phyloP scores from a whole-genome alignment of 53 echinoderm and acorn worm species.

The Zoroaster sp. region DNA sequence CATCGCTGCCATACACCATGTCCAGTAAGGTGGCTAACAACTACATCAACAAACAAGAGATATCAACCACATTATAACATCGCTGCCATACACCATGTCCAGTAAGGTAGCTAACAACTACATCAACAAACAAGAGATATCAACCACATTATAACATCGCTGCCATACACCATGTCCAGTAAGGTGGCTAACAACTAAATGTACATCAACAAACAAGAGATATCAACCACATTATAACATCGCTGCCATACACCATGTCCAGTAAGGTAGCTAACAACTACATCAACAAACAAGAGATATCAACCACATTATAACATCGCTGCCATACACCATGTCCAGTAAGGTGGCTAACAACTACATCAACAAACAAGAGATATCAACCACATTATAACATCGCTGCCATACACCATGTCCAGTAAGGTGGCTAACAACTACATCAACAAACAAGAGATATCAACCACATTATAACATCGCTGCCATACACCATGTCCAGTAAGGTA shows the following conservation, averaged over 20 bases:
- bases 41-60: background rate
- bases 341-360: background rate
- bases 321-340: background rate
- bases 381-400: conserved; percentile 61
- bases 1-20: background rate
- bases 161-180: background rate
- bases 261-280: background rate
- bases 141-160: background rate
- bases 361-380: background rate
- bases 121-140: background rate
- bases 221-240: background rate
- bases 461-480: background rate
- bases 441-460: background rate
- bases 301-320: background rate
- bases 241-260: background rate
- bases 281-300: background rate
- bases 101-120: conserved; percentile 3
- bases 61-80: background rate
- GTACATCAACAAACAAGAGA: background rate
- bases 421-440: conserved; percentile 66
- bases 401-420: conserved; percentile 77
- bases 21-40: background rate
- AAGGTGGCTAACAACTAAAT: conserved; percentile 20
- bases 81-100: background rate
- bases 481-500: background rate